Evolutionary conservation across 2,888 invertebrate species (phyloP).

Genomic region (Diarsia dahlii): DNA sequence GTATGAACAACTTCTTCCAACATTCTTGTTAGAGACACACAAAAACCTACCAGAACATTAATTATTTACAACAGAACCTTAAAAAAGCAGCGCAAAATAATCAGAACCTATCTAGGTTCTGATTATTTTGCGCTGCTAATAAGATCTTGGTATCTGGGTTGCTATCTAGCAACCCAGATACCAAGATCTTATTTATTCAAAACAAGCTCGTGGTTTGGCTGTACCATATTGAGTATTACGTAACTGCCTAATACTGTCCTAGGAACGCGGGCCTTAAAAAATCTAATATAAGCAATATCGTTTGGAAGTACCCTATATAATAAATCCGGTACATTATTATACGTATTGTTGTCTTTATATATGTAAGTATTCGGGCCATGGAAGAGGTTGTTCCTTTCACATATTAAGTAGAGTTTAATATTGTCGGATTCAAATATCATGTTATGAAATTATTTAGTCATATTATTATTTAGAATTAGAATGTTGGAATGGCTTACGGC

Average conservation of each 20-base stretch:
- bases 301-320: constrained; percentile 50
- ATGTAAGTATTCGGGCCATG: constrained; percentile 28
- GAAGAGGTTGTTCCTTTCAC: constrained; percentile 33
- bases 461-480: too few species aligned
- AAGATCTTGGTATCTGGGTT: too few species aligned
- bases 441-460: neutral
- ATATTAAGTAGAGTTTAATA: constrained; percentile 44
- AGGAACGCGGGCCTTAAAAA: constrained; percentile 55
- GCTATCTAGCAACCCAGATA: constrained; percentile 37
- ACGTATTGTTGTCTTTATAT: constrained; percentile 38
- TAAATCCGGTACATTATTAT: constrained; percentile 59
- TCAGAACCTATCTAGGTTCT: constrained; percentile 36
- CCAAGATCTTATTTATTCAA: constrained; percentile 63
- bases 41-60: neutral
- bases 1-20: neutral
- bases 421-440: neutral
- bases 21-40: neutral
- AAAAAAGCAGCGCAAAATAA: constrained; percentile 19
- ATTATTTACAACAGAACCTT: too few species aligned
- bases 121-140: too few species aligned
- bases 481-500: too few species aligned
- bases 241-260: constrained; percentile 55
- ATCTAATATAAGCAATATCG: constrained; percentile 63
- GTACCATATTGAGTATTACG: constrained; percentile 63
- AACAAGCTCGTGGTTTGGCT: constrained; percentile 47